Conservation (phyloP, 2,113 vertebrate species). For the Jaculus jaculus region DNA sequence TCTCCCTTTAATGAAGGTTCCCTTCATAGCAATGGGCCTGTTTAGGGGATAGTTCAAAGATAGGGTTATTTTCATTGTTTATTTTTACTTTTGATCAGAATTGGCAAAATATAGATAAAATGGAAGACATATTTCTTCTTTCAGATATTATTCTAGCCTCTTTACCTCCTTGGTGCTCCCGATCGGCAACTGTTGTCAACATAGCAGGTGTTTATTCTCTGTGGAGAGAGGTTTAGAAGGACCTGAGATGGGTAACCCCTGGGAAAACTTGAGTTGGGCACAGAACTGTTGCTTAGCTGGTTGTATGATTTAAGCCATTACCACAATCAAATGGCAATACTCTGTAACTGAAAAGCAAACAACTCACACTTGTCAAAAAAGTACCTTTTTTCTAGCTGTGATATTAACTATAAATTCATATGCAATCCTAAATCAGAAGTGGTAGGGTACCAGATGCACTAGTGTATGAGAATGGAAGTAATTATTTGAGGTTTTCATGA, state of each 20-base stretch:
- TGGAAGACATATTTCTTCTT: neutral
- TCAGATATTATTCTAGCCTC: constrained; percentile 17
- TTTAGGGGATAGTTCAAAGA: constrained; percentile 48
- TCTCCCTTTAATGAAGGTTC: constrained; percentile 47
- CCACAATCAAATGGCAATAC: constrained; percentile 36
- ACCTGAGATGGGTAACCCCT: neutral
- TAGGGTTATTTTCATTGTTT: neutral
- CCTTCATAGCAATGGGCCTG: neutral
- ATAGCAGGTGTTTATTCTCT: neutral
- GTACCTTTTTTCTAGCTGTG: constrained; percentile 21
- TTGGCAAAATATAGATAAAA: constrained; percentile 26
- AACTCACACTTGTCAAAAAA: constrained; percentile 70
- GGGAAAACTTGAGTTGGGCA: constrained; percentile 43
- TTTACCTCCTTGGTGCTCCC: neutral
- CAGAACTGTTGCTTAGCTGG: constrained; percentile 47
- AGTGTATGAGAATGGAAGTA: constrained; percentile 73
- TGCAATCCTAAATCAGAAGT: constrained; percentile 69
- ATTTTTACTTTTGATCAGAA: constrained; percentile 54
- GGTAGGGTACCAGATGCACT: constrained; percentile 67
- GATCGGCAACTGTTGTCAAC: neutral
- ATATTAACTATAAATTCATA: constrained; percentile 79
- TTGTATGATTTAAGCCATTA: constrained; percentile 66
- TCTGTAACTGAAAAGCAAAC: constrained; percentile 69
- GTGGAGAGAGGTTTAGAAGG: neutral
- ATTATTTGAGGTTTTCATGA: constrained; percentile 82